phyloP scores from a whole-genome alignment of 2,113 vertebrate species.

The Ochotona princeps region DNA sequence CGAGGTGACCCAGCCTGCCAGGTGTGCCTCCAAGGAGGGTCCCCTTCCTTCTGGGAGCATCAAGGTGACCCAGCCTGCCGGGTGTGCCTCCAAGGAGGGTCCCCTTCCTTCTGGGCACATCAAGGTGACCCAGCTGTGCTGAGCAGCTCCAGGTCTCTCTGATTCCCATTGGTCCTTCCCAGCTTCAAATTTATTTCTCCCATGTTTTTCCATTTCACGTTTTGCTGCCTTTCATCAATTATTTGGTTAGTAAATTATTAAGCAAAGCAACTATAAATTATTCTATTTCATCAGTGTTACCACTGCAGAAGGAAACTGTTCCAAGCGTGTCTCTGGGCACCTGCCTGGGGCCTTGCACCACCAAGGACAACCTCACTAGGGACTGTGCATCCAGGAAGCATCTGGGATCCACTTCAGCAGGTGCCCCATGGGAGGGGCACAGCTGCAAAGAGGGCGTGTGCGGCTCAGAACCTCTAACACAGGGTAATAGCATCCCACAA shows the following conservation, averaged over 20 bases:
- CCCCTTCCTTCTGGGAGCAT: background rate
- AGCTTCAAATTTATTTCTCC: background rate
- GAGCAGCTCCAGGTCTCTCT: background rate
- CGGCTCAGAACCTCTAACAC: too few species aligned
- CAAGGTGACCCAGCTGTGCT: background rate
- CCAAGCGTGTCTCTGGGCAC: constrained; percentile 49
- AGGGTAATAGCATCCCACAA: too few species aligned
- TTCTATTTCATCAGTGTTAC: constrained; percentile 65
- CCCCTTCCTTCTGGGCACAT: background rate
- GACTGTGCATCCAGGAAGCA: background rate
- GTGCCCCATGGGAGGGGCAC: background rate
- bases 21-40: background rate
- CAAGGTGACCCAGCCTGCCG: fast-evolving
- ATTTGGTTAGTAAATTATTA: constrained; percentile 62
- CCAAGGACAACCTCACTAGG: background rate
- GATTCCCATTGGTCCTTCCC: background rate
- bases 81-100: background rate
- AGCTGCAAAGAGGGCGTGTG: background rate
- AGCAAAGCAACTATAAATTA: constrained; percentile 61
- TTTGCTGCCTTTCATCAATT: background rate
- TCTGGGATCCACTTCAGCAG: background rate
- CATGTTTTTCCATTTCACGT: background rate
- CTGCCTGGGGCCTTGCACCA: background rate
- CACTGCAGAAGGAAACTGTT: constrained; percentile 51
- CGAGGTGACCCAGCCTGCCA: background rate